Conservation (phyloP, 2,113 vertebrate species). For the Hipposideros armiger region DNA sequence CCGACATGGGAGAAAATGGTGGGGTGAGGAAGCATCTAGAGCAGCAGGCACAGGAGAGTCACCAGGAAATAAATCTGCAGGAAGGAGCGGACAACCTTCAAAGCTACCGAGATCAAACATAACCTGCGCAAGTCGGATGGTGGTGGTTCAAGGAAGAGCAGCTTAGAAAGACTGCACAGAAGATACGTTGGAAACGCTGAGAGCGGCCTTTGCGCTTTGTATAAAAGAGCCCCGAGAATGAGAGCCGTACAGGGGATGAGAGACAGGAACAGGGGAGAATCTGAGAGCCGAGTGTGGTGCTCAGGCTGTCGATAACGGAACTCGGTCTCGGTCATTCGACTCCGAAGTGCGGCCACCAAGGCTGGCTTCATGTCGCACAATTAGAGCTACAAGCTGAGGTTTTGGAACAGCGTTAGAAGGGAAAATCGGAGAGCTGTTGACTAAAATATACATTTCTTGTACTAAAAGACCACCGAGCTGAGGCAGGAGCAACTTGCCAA, state of each 20-base stretch:
- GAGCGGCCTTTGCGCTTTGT: neutral
- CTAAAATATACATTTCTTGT: neutral
- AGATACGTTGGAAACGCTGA: rapidly evolving
- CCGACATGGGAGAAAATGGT: rapidly evolving
- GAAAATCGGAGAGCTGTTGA: too few species aligned
- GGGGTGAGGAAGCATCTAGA: rapidly evolving
- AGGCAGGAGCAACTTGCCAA: rapidly evolving
- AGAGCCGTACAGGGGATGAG: neutral
- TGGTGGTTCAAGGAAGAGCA: neutral
- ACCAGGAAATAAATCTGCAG: rapidly evolving
- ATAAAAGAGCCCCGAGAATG: neutral
- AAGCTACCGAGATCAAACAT: rapidly evolving
- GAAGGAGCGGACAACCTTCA: rapidly evolving
- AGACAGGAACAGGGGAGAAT: rapidly evolving
- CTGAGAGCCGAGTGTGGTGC: rapidly evolving
- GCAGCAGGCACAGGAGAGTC: neutral
- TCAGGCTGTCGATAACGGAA: rapidly evolving
- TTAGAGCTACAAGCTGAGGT: neutral
- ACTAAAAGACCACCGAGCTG: neutral
- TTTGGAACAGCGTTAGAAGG: neutral
- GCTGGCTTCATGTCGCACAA: rapidly evolving
- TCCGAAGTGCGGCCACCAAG: neutral
- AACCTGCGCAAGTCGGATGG: rapidly evolving
- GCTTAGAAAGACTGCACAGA: rapidly evolving
- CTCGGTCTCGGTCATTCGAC: rapidly evolving